Evolutionary conservation across 2,888 invertebrate genomes (phyloP).

Genomic region (Noctua fimbriata): DNA sequence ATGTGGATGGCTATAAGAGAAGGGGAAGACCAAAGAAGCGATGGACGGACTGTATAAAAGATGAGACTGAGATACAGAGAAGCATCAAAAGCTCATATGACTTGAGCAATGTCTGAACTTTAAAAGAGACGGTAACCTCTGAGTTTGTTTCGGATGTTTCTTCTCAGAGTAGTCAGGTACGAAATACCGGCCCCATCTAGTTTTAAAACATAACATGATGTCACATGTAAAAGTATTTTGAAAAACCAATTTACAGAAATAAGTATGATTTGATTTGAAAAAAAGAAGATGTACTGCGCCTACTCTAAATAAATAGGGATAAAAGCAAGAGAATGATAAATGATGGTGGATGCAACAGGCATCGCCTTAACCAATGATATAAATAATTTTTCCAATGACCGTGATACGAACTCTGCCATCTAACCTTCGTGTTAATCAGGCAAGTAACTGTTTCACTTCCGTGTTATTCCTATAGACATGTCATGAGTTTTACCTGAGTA

Average conservation of each 20-base stretch:
- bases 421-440: slow-evolving; percentile 26
- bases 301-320: not conserved
- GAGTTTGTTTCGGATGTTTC: too few relatives aligned
- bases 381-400: slow-evolving; percentile 37
- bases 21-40: not conserved
- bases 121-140: too few relatives aligned
- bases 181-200: too few relatives aligned
- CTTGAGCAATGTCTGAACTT: too few relatives aligned
- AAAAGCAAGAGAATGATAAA: not conserved
- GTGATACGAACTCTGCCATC: slow-evolving; percentile 36
- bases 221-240: too few relatives aligned
- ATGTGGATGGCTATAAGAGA: not conserved
- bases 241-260: too few relatives aligned
- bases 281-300: not conserved
- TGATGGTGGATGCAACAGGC: not conserved
- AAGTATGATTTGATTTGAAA: too few relatives aligned
- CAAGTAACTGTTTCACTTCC: slow-evolving; percentile 36
- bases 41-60: not conserved
- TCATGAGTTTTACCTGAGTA: not conserved
- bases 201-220: too few relatives aligned
- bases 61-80: not conserved
- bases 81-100: too few relatives aligned
- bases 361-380: slow-evolving; percentile 39
- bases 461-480: slow-evolving; percentile 1
- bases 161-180: too few relatives aligned